Base-by-base conservation (phyloP, 2,888 invertebrate genomes). In the Ctenicera cuprea region DNA sequence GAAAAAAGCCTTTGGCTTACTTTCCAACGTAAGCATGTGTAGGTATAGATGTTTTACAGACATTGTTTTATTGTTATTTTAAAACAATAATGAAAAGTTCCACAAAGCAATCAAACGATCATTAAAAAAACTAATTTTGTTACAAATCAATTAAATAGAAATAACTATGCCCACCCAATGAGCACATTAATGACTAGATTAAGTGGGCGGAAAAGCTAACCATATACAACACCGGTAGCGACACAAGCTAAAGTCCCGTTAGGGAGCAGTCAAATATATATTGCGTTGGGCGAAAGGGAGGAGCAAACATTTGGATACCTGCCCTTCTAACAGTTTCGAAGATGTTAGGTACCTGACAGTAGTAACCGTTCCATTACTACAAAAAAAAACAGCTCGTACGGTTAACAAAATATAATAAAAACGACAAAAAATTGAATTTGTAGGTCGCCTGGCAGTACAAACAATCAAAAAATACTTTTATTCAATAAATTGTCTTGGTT, bases 201-300 rank as follows among this genome's bases (percentile, higher is more conserved):
- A 57, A 45, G 63, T 71, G 57, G 71, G 71, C 63, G 71, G 71
- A 71, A 64, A 52, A 33, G 37, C 41, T 43, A 64, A 64, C 68
- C 59, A 50, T 22, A 62, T 62, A 61, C 48, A 71, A 71, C 63
- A 71, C 71, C 45, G 45, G 71, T 71, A 71, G 71, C 64, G 63
- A 63, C 57, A 64, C 57, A 70, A 71, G 71, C 18, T 64, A 71
- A 71, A 41, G 18, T 41, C 54, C 43, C 26, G 43, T 67, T 67
- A 59, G 62, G 61, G 61, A 62, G 38, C 50, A 37, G 43, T 61
- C n/a, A 62, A 62, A 61, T 18, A 43, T n/a, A 62, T 43, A 18
- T 14, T 43, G 22, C 22, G 43, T 20, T 43, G 45, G 30, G 38
- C 38, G n/a, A 48, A 1, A 12, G 61, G 62, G 62, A 11, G 69